These are phyloP conservation scores for Brachyhypopomus occidentalis DNA, from an alignment of 2,113 vertebrate species.

Conservation along the genomic window DNA sequence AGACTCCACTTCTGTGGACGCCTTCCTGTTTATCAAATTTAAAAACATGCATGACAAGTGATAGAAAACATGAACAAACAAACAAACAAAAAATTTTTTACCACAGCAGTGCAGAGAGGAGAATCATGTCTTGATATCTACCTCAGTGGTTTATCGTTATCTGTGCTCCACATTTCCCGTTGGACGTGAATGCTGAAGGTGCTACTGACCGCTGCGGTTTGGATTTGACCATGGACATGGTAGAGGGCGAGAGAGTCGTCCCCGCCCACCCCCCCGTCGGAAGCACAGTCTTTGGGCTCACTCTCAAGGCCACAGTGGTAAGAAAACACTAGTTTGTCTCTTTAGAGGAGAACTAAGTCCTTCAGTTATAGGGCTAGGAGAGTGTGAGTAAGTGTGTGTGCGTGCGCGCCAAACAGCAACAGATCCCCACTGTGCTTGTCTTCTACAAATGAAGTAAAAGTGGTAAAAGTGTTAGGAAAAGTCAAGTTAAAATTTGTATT, in stretches of 20 bases:
- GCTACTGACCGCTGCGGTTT: conserved; percentile 33
- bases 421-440: conserved; percentile 47
- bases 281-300: conserved; percentile 53
- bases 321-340: conserved; percentile 46
- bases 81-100: conserved; percentile 1
- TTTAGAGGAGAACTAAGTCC: conserved; percentile 30
- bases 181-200: conserved; percentile 37
- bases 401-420: conserved; percentile 4
- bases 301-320: conserved; percentile 60
- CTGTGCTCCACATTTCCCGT: conserved; percentile 42
- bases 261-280: not conserved
- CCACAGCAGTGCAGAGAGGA: conserved; percentile 42
- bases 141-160: conserved; percentile 33
- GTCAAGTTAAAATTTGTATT: conserved; percentile 12
- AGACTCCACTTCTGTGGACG: not conserved
- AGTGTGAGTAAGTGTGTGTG: not conserved
- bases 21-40: not conserved
- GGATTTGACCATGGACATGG: conserved; percentile 16
- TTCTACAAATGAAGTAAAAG: conserved; percentile 38
- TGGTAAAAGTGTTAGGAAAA: conserved; percentile 2
- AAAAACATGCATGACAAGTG: conserved; percentile 2
- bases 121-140: conserved; percentile 5
- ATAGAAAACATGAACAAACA: not conserved
- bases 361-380: conserved; percentile 4
- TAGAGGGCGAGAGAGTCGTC: conserved; percentile 11